These are phyloP conservation scores for Dione juno DNA, from an alignment of 2,888 invertebrate species.

Conservation along the genomic window DNA sequence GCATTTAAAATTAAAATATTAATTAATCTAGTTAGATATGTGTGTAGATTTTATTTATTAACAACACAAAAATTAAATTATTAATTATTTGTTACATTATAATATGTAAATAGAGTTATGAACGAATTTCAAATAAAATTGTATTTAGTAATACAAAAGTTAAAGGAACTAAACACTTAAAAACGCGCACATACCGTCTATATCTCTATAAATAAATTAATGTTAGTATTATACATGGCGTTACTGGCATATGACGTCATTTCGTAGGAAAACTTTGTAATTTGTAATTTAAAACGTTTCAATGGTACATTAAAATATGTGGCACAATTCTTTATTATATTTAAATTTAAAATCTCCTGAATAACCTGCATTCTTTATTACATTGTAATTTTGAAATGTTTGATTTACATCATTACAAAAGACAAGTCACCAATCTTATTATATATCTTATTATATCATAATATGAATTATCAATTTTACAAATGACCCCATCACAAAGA, in stretches of 20 bases:
- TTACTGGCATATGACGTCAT: background rate
- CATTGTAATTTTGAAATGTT: background rate
- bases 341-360: no score
- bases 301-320: background rate
- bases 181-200: conserved; percentile 15
- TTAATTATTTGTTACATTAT: background rate
- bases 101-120: background rate
- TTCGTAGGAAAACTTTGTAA: background rate
- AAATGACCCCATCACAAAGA: conserved; percentile 4
- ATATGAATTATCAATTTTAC: background rate
- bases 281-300: background rate
- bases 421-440: background rate
- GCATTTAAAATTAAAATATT: background rate
- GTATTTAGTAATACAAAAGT: background rate
- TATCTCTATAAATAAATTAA: conserved; percentile 1
- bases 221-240: background rate
- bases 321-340: background rate
- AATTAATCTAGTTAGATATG: background rate
- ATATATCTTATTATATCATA: background rate
- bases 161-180: background rate
- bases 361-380: no score
- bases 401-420: no score
- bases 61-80: background rate
- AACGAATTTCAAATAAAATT: background rate
- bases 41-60: conserved; percentile 23